Evolutionary conservation across 2,888 invertebrate species (phyloP).

Genomic region (Alsophila aescularia): DNA sequence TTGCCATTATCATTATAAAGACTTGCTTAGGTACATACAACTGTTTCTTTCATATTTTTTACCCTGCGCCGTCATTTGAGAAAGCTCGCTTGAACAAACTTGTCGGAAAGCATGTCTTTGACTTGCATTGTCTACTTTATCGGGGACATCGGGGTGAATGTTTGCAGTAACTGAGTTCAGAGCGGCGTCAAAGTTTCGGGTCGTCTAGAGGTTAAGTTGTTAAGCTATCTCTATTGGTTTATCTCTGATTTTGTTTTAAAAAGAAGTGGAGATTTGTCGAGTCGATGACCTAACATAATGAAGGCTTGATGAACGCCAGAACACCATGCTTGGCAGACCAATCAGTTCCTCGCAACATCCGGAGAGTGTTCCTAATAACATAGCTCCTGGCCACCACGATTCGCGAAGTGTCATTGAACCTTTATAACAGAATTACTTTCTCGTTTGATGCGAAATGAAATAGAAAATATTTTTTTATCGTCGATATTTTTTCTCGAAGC

Average conservation of each 20-base stretch:
- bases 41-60: conserved; percentile 7
- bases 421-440: conserved; percentile 47
- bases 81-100: conserved; percentile 4
- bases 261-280: neutral
- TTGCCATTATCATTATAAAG: conserved; percentile 34
- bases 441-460: conserved; percentile 42
- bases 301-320: conserved; percentile 6
- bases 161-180: conserved; percentile 4
- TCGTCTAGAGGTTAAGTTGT: conserved; percentile 10
- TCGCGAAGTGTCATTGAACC: conserved; percentile 46
- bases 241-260: conserved; percentile 2
- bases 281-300: neutral
- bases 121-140: conserved; percentile 6
- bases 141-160: neutral
- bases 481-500: conserved; percentile 35
- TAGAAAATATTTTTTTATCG: conserved; percentile 41
- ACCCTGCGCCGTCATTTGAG: neutral
- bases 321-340: conserved; percentile 8
- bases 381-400: conserved; percentile 28
- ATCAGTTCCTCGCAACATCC: conserved; percentile 22
- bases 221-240: neutral
- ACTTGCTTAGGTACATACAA: conserved; percentile 10
- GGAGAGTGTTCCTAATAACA: conserved; percentile 28
- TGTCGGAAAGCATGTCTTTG: neutral
- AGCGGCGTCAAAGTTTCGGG: conserved; percentile 6